Evolutionary conservation across 2,888 invertebrate species (phyloP), one percentile per base, ranked within the genome.

Genomic region (Eumacrocentrus americanus): DNA sequence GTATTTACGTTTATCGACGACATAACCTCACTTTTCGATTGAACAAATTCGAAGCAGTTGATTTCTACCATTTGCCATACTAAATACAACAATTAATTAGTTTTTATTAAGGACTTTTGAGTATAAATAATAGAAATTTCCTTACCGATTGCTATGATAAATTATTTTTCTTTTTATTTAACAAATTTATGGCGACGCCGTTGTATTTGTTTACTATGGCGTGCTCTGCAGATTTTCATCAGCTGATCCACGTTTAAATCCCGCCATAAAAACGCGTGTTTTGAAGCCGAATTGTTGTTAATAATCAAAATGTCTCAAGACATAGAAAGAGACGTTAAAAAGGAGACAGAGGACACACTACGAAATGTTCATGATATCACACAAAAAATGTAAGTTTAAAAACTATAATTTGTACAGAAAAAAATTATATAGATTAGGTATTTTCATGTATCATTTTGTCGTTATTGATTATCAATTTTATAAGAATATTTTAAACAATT

Each of bases 281-380:
- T 14, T 9, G 9, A 12, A 12, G 2, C 3, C 11, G 37, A n/a
- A 34, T 2, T 34, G 5, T 18, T 16, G 16, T 14, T 46, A 11
- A 22, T n/a, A 20, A 12, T n/a, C 2, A 6, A 51, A 7, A 64
- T 62, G 66, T 57, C 51, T 6, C 50, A 62, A 25, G 6, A 55
- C 48, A 46, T 61, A 1, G 60, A 63, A 3, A 4, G 60, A 3
- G 46, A 60, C 9, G 37, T 64, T 6, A 61, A 62, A 38, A 34
- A 61, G 3, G 67, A 71, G 59, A 67, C 69, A 20, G 64, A 70
- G 53, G 65, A 62, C n/a, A 53, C 63, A n/a, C 56, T 72, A 34
- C 34, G 29, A 3, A 29, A 48, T 37, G 71, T 71, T 40, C 65
- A 69, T 25, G 51, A 64, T 6, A 62, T 67, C 34, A 65, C 64